Base-by-base conservation (phyloP, 2,113 vertebrate genomes). In the Calyptomena viridis region DNA sequence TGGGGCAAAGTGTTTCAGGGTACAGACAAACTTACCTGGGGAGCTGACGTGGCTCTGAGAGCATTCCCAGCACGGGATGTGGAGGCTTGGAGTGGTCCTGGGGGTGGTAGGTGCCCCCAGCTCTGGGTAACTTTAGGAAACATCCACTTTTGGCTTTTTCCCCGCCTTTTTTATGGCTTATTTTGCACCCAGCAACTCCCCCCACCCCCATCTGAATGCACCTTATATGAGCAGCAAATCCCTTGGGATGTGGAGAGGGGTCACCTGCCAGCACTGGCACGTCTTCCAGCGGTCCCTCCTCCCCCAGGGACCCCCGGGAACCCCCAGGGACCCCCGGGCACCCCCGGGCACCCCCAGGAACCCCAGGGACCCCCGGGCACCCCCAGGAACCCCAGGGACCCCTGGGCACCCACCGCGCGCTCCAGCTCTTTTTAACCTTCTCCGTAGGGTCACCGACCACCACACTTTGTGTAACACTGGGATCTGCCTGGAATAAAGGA, bases 401-500 rank as follows among this genome's bases (percentile, higher is more conserved):
- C 71, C 23, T 15, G 50, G 81, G 81, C 64, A 31, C 81, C 53
- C 44, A 4, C 60, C 27, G 1, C 18, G 3, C 9, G 9, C 87
- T 10, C 81, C 9, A 5, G 14, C 83, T 75, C 92, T 94, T 97
- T 97, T 95, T 96, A 98, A 96, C 95, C 97, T 96, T 55, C 91
- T 94, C 47, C 24, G 23, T 86, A n/a, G 89, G 46, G 71, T 39
- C 93, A 44, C 82, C 53, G 60, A 6, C 93, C 52, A 59, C 46
- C 12, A 28, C 97, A 55, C 91, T 84, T 55, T 74, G 47, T 90
- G 95, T 96, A 88, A 94, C 94, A 40, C 94, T 93, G 47, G 80
- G 91, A 44, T 75, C 16, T 58, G 93, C 72, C 78, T 75, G 82
- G 89, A 98, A 98, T 98, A 98, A 98, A 95, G 93, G 92, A 80